Conservation (phyloP, 2,113 vertebrate species). For the Gila orcuttii region DNA sequence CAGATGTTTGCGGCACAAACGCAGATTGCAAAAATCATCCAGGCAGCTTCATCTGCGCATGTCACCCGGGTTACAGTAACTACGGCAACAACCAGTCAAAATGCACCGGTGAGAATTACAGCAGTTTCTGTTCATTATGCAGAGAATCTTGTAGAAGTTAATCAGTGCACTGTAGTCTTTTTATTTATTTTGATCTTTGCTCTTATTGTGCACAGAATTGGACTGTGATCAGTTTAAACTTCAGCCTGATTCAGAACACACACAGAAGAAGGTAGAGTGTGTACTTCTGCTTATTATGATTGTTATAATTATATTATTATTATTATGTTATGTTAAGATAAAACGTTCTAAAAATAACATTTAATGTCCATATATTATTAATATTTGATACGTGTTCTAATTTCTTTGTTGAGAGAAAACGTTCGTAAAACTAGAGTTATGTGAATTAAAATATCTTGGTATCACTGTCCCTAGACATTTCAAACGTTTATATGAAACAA, state of each 20-base stretch:
- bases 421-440: not conserved
- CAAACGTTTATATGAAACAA: too few relatives aligned
- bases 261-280: not conserved
- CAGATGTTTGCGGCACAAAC: slow-evolving; percentile 62
- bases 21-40: slow-evolving; percentile 63
- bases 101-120: slow-evolving; percentile 67
- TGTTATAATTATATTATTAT: not conserved
- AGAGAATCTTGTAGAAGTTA: not conserved
- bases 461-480: too few relatives aligned
- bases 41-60: slow-evolving; percentile 70
- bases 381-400: not conserved
- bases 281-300: not conserved
- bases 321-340: not conserved
- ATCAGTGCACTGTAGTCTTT: not conserved
- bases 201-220: not conserved
- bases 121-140: not conserved
- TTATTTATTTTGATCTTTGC: not conserved
- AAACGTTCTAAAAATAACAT: not conserved
- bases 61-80: slow-evolving; percentile 68
- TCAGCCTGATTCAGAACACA: not conserved
- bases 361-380: not conserved
- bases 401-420: not conserved
- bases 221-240: slow-evolving; percentile 1
- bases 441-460: too few relatives aligned
- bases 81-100: slow-evolving; percentile 58